Base-by-base conservation (phyloP, 2,888 invertebrate species). In the Fragum whitleyi region DNA sequence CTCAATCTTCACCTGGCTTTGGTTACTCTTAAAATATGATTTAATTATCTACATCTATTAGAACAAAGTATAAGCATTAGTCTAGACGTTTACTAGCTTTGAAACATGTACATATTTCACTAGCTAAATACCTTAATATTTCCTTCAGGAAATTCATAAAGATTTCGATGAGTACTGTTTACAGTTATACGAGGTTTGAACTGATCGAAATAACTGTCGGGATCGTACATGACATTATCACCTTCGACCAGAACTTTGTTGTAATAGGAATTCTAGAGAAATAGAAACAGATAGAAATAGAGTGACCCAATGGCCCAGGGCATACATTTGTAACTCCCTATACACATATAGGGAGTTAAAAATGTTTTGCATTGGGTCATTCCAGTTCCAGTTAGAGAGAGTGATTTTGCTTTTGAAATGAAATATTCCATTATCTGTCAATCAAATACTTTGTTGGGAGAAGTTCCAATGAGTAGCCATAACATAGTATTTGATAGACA, bases 151-250 rank as follows among this genome's bases (percentile, higher is more conserved):
- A 71, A 84, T 57, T 84, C 84, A 67, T 84, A 84, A 23, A 77
- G 74, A 68, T 84, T 84, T 67, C 67, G 74, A 77, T 84, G 84
- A 5, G 81, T 84, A 65, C 84, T 84, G 71, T 84, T 84, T 59
- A 84, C 26, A 6, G 84, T 84, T 51, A 84, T 74, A 68, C 84
- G 36, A 14, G 84, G 84, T 72, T 79, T 81, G 71, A 74, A 84
- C 36, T 65, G 62, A 32, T 81, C 79, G 28, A 84, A 74, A 47
- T 79, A 76, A 19, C 74, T 79, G 19, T 73, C 71, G 7, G 79
- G 57, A 39, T 68, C 61, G 32, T 32, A 11, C 6, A 32, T 16
- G 19, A 32, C 9, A 36, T 62, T 62, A 21, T 74, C n/a, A 29
- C 74, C 81, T 7, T 84, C 84, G 16, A 77, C 71, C 57, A 78